Percentiles rank a stretch among this genome's conserved stretches.
Evolutionary conservation across 2,888 invertebrate genomes (phyloP).

Genomic region (Melinaea marsaeus): DNA sequence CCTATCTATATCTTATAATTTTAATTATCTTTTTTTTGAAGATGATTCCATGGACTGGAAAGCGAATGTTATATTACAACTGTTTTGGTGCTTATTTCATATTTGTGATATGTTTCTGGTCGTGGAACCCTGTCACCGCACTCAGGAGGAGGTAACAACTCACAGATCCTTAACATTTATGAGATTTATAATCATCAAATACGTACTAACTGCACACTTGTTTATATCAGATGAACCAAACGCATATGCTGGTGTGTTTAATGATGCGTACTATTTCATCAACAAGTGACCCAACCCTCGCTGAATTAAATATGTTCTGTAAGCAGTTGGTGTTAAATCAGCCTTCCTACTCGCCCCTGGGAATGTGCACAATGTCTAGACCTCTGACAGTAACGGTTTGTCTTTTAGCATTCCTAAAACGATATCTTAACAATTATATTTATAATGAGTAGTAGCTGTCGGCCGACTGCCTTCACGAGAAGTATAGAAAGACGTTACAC

Average conservation of each 20-base stretch:
- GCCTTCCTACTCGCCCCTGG: conserved; percentile 21
- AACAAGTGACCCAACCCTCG: conserved; percentile 2
- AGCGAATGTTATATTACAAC: conserved; percentile 14
- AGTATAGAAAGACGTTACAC: no score
- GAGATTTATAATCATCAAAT: background rate
- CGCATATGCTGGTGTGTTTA: conserved; percentile 13
- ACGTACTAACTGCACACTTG: background rate
- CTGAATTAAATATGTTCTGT: conserved; percentile 20
- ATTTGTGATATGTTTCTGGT: conserved; percentile 18
- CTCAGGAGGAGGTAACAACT: conserved; percentile 17
- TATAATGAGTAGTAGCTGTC: no score
- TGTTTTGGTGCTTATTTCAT: conserved; percentile 21
- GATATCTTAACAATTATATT: no score
- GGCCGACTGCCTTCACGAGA: no score
- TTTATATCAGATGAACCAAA: conserved; percentile 20
- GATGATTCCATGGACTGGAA: conserved; percentile 8
- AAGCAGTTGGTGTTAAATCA: conserved; percentile 17
- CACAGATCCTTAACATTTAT: background rate
- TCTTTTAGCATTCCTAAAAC: background rate
- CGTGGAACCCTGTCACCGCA: conserved; percentile 26
- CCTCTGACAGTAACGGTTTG: conserved; percentile 23
- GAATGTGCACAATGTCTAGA: conserved; percentile 23
- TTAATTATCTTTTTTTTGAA: background rate
- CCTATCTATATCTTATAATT: conserved; percentile 3
- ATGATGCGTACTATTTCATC: conserved; percentile 6